Evolutionary conservation across 2,797 vertebrate genomes (phyloP).

Genomic region (Darevskia nairensis): DNA sequence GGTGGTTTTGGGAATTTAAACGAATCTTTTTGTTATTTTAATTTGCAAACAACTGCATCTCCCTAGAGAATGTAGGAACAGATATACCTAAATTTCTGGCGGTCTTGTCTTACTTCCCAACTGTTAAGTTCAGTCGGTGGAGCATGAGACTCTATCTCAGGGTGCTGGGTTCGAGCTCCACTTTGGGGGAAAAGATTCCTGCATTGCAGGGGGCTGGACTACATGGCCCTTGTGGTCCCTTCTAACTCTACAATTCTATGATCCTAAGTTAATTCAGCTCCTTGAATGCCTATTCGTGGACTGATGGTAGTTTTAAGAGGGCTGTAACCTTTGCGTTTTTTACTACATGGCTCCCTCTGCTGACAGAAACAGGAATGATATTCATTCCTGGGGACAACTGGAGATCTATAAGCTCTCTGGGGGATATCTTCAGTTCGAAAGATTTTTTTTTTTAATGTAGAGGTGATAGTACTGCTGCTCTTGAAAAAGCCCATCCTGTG

Average conservation of each 20-base stretch:
- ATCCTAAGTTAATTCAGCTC: too few relatives aligned
- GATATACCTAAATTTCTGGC: not conserved
- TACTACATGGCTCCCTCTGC: constrained; percentile 25
- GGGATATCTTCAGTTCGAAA: not conserved
- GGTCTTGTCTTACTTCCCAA: not conserved
- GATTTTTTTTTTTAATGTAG: too few relatives aligned
- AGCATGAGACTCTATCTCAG: too few relatives aligned
- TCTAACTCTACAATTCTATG: too few relatives aligned
- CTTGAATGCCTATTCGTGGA: not conserved
- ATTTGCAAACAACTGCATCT: not conserved
- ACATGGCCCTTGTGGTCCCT: too few relatives aligned
- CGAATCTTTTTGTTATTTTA: not conserved
- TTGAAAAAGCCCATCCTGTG: too few relatives aligned
- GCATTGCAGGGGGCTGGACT: too few relatives aligned
- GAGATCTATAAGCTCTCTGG: not conserved
- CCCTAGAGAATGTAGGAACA: not conserved
- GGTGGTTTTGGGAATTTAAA: not conserved
- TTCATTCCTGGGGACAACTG: not conserved
- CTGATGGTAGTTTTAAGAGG: not conserved
- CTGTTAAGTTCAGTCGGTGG: not conserved
- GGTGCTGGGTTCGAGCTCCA: too few relatives aligned
- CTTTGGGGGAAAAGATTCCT: too few relatives aligned
- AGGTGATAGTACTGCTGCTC: too few relatives aligned
- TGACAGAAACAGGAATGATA: not conserved
- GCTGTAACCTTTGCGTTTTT: not conserved